Evolutionary conservation across 1,140 invertebrate genomes (phyloP).

Genomic region (Lepidotrigona ventralis): DNA sequence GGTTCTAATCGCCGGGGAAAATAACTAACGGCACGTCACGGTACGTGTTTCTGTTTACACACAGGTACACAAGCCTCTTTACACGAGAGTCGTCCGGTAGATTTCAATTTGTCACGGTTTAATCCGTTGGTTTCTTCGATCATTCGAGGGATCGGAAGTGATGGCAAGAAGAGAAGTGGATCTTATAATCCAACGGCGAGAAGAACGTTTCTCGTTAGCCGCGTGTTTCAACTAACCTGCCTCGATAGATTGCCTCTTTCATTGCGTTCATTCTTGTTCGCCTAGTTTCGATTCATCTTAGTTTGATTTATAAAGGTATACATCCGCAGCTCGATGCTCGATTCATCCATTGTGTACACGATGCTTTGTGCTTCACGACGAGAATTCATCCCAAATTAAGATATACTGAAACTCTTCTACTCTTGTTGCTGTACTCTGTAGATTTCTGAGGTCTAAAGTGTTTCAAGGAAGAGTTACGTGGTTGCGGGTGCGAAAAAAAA

Average conservation of each 20-base stretch:
- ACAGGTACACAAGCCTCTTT: no score
- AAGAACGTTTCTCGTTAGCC: not conserved
- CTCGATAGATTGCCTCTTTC: no score
- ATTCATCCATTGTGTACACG: no score
- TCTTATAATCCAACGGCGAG: not conserved
- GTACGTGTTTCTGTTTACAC: not conserved
- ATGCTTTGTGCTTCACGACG: no score
- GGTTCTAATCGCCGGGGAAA: not conserved
- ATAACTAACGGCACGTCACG: slow-evolving; percentile 6
- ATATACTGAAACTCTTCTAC: no score
- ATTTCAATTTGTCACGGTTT: not conserved
- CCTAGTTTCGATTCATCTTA: no score
- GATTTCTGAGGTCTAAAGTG: not conserved
- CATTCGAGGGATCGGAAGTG: not conserved
- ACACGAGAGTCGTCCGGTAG: not conserved
- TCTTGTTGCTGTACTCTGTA: no score
- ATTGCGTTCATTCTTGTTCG: no score
- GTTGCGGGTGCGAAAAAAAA: not conserved
- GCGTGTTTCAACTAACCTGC: no score
- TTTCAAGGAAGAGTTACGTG: not conserved
- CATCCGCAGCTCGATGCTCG: no score
- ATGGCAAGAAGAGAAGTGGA: not conserved
- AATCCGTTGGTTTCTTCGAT: not conserved
- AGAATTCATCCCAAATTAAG: no score
- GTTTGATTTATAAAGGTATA: no score